Evolutionary conservation across 1,140 invertebrate species (phyloP), one percentile per base, ranked within the genome.

Genomic region (Chironomus striatipennis): DNA sequence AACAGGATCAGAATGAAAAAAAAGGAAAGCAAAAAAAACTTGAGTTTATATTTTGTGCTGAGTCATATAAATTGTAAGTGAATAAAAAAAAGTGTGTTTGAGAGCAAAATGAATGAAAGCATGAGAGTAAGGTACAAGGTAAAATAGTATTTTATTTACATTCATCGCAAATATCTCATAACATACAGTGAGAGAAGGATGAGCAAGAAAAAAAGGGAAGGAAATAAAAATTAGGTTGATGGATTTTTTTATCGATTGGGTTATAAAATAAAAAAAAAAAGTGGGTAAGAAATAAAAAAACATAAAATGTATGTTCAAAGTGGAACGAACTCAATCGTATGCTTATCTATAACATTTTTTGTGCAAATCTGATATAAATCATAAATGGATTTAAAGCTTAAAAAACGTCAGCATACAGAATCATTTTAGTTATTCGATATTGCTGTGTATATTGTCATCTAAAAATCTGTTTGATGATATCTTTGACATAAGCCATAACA

Each of bases 221-320:
- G 24, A 47, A 47, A 47, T n/a, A 57, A 57, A 57, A 57, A 57
- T 57, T 57, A 57, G 47, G 47, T 57, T 57, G 47, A 57, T 57
- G 47, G 47, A 57, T 57, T n/a, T 57, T 57, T 57, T 15, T 57
- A 57, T 57, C 47, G 47, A 57, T 57, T 57, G 47, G 47, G 24
- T 34, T 34, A 34, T 34, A 57, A 57, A 57, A 57, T 57, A 57
- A 57, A n/a, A 5, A 57, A 47, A 15, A 47, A n/a, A n/a, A n/a
- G n/a, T 34, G 24, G 24, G 24, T n/a, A n/a, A n/a, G 24, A 34
- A 34, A 34, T 34, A 34, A 2, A 34, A 34, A 34, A 34, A n/a
- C n/a, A n/a, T n/a, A n/a, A n/a, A n/a, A n/a, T n/a, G n/a, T 34
- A 34, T 34, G 24, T 34, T 34, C 24, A 34, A 34, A 34, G 24